These are phyloP conservation scores for Zeus faber DNA, from an alignment of 2,113 vertebrate species.

Conservation along the genomic window DNA sequence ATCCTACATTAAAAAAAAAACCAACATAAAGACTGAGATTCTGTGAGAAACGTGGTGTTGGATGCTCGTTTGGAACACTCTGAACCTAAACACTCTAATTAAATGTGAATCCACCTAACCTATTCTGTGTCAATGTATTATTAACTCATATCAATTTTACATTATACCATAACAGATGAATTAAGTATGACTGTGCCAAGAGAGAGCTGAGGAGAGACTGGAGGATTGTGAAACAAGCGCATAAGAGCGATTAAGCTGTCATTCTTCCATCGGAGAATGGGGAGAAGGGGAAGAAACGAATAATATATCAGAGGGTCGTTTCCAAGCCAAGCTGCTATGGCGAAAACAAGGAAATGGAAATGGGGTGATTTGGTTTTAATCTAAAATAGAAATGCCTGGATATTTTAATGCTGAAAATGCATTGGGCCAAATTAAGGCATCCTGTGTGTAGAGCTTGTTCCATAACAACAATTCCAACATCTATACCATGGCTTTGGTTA, in stretches of 20 bases:
- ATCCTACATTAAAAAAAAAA: neutral
- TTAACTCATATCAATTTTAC: conserved; percentile 55
- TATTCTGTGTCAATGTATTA: conserved; percentile 43
- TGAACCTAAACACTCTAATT: conserved; percentile 48
- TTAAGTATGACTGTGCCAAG: conserved; percentile 43
- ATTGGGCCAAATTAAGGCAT: no score
- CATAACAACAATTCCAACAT: no score
- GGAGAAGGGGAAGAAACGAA: conserved; percentile 17
- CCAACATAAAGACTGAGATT: neutral
- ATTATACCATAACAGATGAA: conserved; percentile 54
- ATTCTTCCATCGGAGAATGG: conserved; percentile 35
- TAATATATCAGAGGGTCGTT: neutral
- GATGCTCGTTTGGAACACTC: no score
- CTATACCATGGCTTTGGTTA: no score
- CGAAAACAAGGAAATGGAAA: no score
- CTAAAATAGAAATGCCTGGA: no score
- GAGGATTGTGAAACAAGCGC: conserved; percentile 28
- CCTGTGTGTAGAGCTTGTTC: no score
- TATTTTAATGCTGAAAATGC: no score
- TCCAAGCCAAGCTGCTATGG: no score
- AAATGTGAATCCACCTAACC: conserved; percentile 47
- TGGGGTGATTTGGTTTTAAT: no score
- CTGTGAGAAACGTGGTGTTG: neutral
- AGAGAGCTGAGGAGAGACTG: conserved; percentile 6
- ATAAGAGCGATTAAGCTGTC: conserved; percentile 46